Evolutionary conservation across 92 coral and sea anemone species (phyloP).

Genomic region (Chrysogorgia sp.): DNA sequence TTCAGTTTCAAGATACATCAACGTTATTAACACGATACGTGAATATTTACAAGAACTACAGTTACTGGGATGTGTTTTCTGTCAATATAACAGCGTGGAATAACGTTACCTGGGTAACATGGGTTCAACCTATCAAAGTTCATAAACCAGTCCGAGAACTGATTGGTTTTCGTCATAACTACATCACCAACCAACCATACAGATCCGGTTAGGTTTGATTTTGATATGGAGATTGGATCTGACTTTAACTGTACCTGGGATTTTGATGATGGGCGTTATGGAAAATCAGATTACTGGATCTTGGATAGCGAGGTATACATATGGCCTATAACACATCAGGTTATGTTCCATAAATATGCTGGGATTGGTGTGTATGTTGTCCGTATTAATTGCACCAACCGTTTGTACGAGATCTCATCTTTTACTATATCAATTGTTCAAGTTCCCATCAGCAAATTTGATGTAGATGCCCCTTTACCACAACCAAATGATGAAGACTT

Average conservation of each 20-base stretch:
- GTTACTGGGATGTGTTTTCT: slow-evolving; percentile 48
- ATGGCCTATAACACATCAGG: slow-evolving; percentile 35
- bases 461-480: slow-evolving; percentile 51
- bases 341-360: slow-evolving; percentile 40
- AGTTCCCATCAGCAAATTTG: slow-evolving; percentile 57
- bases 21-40: slow-evolving; percentile 14
- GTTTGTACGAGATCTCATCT: slow-evolving; percentile 62
- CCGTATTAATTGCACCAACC: slow-evolving; percentile 66
- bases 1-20: slow-evolving; percentile 26
- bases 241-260: slow-evolving; percentile 80
- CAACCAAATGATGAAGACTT: slow-evolving; percentile 54
- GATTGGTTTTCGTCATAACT: slow-evolving; percentile 56
- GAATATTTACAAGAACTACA: slow-evolving; percentile 43
- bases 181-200: slow-evolving; percentile 55
- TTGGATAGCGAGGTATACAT: slow-evolving; percentile 48
- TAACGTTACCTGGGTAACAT: slow-evolving; percentile 60
- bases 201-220: slow-evolving; percentile 57
- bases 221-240: slow-evolving; percentile 66
- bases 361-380: slow-evolving; percentile 55
- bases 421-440: slow-evolving; percentile 54
- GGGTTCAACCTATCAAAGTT: slow-evolving; percentile 54
- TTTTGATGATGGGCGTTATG: slow-evolving; percentile 65
- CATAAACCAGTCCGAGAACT: slow-evolving; percentile 78
- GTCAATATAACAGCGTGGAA: slow-evolving; percentile 69
- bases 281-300: slow-evolving; percentile 55